Evolutionary conservation across 1,140 invertebrate genomes (phyloP).

Genomic region (Oreohelix idahoensis): DNA sequence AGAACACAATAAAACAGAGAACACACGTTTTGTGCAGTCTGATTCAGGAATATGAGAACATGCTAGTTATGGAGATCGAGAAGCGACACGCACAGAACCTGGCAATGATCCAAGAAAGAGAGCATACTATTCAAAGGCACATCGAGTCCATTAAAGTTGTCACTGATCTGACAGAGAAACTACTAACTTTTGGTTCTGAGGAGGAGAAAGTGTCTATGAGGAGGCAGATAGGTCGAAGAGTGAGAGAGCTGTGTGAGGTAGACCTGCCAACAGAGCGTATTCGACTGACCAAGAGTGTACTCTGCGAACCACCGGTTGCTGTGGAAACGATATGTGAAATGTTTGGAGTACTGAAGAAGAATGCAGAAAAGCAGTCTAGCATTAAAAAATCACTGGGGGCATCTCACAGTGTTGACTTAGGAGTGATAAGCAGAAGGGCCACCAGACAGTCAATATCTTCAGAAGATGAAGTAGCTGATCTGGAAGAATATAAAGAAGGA

Average conservation of each 20-base stretch:
- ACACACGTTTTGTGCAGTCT: slow-evolving; percentile 59
- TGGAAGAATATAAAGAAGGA: slow-evolving; percentile 38
- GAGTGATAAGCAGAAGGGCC: slow-evolving; percentile 16
- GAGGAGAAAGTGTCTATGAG: slow-evolving; percentile 66
- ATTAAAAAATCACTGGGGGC: slow-evolving; percentile 26
- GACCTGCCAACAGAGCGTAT: slow-evolving; percentile 48
- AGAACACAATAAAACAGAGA: slow-evolving; percentile 51
- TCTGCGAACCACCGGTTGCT: slow-evolving; percentile 59
- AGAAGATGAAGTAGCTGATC: slow-evolving; percentile 41
- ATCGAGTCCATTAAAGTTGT: slow-evolving; percentile 61
- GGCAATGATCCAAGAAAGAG: slow-evolving; percentile 50
- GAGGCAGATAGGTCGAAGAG: slow-evolving; percentile 60
- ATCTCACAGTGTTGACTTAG: slow-evolving; percentile 38
- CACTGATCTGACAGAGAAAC: slow-evolving; percentile 63
- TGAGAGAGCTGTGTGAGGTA: slow-evolving; percentile 65
- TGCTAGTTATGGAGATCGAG: slow-evolving; percentile 59
- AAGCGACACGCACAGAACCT: slow-evolving; percentile 53
- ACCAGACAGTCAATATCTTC: slow-evolving; percentile 16
- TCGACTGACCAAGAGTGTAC: slow-evolving; percentile 44
- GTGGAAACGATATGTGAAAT: slow-evolving; percentile 65
- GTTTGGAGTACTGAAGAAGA: slow-evolving; percentile 58
- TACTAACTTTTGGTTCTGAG: slow-evolving; percentile 61
- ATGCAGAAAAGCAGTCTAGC: not conserved
- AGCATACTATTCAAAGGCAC: slow-evolving; percentile 53
- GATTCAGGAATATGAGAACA: slow-evolving; percentile 60